A percentile compares a stretch with the other conserved stretches of the same genome.
phyloP scores from a whole-genome alignment of 2,797 vertebrate species.

The Clarias laeviceps region DNA sequence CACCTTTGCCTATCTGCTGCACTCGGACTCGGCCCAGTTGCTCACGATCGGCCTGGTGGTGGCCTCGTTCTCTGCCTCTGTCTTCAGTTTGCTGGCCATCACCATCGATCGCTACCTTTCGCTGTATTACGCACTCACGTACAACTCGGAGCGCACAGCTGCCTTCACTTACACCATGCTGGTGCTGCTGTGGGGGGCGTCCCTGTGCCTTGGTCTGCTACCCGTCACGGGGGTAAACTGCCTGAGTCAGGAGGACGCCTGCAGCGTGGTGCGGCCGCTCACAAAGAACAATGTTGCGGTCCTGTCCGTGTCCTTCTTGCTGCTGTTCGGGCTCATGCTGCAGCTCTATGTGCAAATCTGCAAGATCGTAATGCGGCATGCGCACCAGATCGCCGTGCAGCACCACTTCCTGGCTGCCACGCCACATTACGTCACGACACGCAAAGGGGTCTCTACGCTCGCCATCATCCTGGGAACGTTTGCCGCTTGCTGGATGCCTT shows the following conservation, averaged over 20 bases:
- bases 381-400: constrained; percentile 97
- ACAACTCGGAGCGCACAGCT: constrained; percentile 95
- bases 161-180: constrained; percentile 98
- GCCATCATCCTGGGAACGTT: constrained; percentile 98
- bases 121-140: constrained; percentile 96
- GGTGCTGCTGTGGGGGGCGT: constrained; percentile 90
- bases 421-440: constrained; percentile 96
- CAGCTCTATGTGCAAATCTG: constrained; percentile 98
- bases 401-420: constrained; percentile 97
- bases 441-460: constrained; percentile 96
- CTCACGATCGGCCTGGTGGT: constrained; percentile 93
- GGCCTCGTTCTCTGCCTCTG: constrained; percentile 96
- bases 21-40: constrained; percentile 90
- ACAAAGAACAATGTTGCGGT: constrained; percentile 96
- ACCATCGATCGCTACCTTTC: constrained; percentile 98
- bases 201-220: constrained; percentile 90
- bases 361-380: constrained; percentile 96
- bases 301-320: constrained; percentile 93
- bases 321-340: constrained; percentile 97
- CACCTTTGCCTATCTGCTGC: constrained; percentile 93
- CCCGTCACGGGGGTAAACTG: constrained; percentile 96
- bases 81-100: constrained; percentile 97
- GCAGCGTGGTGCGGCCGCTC: constrained; percentile 94
- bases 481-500: constrained; percentile 99
- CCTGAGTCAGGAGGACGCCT: constrained; percentile 88